These are phyloP conservation scores for Nylanderia fulva DNA, from an alignment of 1,140 invertebrate genomes.

Conservation along the genomic window DNA sequence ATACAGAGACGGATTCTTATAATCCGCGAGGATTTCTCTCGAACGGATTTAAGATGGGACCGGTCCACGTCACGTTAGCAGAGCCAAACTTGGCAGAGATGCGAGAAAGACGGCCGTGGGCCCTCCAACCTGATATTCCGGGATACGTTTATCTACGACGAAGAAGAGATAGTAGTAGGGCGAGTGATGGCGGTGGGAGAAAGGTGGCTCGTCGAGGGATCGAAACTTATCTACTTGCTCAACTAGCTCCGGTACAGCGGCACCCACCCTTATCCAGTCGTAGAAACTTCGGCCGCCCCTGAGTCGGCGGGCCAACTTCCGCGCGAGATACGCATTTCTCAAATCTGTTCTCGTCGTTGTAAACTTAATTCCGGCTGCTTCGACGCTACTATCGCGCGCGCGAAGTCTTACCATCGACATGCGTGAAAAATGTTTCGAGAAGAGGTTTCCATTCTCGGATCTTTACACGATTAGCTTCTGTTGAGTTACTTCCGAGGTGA, in stretches of 20 bases:
- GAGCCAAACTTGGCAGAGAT: slow-evolving; percentile 65
- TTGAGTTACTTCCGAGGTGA: background rate
- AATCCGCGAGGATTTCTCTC: slow-evolving; percentile 68
- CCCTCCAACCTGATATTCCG: slow-evolving; percentile 67
- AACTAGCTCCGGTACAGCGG: slow-evolving; percentile 81
- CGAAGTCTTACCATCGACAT: slow-evolving; percentile 16
- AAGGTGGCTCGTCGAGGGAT: slow-evolving; percentile 82
- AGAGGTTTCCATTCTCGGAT: background rate
- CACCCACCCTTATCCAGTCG: slow-evolving; percentile 81
- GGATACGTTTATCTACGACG: slow-evolving; percentile 76
- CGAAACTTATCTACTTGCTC: slow-evolving; percentile 85
- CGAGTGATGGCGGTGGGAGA: slow-evolving; percentile 74
- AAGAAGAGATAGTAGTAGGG: slow-evolving; percentile 58
- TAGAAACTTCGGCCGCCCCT: slow-evolving; percentile 77
- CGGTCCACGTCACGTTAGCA: slow-evolving; percentile 61
- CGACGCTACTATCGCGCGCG: slow-evolving; percentile 43
- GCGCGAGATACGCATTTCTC: slow-evolving; percentile 81
- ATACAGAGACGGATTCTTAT: slow-evolving; percentile 57
- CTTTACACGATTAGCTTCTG: background rate
- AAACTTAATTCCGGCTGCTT: slow-evolving; percentile 70
- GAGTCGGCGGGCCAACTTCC: slow-evolving; percentile 80
- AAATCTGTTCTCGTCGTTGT: slow-evolving; percentile 78
- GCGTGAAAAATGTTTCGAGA: slow-evolving; percentile 45
- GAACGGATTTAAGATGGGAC: slow-evolving; percentile 31
- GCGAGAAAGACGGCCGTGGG: slow-evolving; percentile 59